Base-by-base conservation (phyloP, 2,888 invertebrate species). In the Copidosoma aretas region DNA sequence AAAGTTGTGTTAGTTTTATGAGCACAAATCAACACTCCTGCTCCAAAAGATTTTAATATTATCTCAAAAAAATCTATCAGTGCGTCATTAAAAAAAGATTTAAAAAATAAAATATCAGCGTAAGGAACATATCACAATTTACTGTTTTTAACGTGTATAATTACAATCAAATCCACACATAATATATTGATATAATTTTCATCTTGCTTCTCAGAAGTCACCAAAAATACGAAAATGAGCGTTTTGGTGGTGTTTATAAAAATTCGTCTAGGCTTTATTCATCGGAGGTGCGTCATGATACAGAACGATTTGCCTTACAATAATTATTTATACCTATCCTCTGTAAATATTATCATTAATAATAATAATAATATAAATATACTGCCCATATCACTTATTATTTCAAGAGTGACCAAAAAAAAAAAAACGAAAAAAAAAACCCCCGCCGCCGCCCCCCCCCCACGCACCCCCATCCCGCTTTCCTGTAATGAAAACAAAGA, bases 1-100 rank as follows among this genome's bases (percentile, higher is more conserved):
- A 71, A 60, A 75, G 67, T 75, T 73, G 73, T 74, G 65, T 74
- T 76, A 76, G 72, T 69, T 71, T 41, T 71, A 72, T 52, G 66
- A 73, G 68, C 69, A 67, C 46, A 70, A 71, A 70, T 60, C 25
- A 68, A 69, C 67, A 70, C 68, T 67, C 67, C 71, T 71, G 67
- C 73, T 64, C 64, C 15, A 62, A 64, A 68, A 68, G 61, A 70
- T 64, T 61, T 56, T 14, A 12, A 52, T 63, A 41, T 41, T n/a
- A 25, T 24, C 25, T 62, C 21, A n/a, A 53, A 53, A 53, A 19
- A 53, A 53, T 5, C 32, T 32, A 32, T 32, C 32, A 32, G 32
- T 32, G 32, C 32, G 58, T 53, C n/a, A 21, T 58, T 52, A 22
- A 24, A 69, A 32, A 19, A 60, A 66, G 57, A 52, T 65, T 32